A percentile compares a stretch with the other conserved stretches of the same genome.
Conservation (phyloP, 2,797 vertebrate genomes). For the Protosalanx chinensis region DNA sequence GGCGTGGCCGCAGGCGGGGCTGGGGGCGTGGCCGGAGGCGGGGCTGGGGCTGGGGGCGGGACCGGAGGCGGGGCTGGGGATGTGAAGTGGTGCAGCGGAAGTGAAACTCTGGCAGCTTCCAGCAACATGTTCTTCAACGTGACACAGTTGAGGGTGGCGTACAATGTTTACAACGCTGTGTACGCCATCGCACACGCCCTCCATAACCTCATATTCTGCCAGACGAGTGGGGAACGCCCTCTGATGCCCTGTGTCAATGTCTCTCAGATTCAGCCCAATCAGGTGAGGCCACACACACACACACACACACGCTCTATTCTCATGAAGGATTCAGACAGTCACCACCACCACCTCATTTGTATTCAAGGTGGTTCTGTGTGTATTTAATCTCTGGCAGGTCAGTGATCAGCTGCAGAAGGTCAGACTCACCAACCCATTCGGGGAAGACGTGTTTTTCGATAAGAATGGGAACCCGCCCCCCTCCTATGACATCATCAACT, state of each 20-base stretch:
- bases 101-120: conserved; percentile 54
- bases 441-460: conserved; percentile 73
- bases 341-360: too few relatives aligned
- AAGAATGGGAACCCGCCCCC: conserved; percentile 71
- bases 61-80: neutral
- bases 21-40: neutral
- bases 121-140: conserved; percentile 68
- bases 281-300: conserved; percentile 51
- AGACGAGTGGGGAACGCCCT: conserved; percentile 57
- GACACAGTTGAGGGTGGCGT: conserved; percentile 68
- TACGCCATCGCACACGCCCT: conserved; percentile 73
- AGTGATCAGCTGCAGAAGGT: conserved; percentile 75
- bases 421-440: conserved; percentile 62
- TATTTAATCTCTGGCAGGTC: conserved; percentile 21
- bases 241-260: conserved; percentile 59
- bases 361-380: neutral
- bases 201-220: conserved; percentile 68
- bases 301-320: too few relatives aligned
- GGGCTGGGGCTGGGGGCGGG: too few relatives aligned
- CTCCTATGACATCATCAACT: conserved; percentile 76
- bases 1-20: neutral
- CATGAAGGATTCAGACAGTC: too few relatives aligned
- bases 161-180: conserved; percentile 74
- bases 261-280: conserved; percentile 69
- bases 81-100: conserved; percentile 58